phyloP scores from a whole-genome alignment of 2,888 invertebrate species.

The Spilarctia lutea region DNA sequence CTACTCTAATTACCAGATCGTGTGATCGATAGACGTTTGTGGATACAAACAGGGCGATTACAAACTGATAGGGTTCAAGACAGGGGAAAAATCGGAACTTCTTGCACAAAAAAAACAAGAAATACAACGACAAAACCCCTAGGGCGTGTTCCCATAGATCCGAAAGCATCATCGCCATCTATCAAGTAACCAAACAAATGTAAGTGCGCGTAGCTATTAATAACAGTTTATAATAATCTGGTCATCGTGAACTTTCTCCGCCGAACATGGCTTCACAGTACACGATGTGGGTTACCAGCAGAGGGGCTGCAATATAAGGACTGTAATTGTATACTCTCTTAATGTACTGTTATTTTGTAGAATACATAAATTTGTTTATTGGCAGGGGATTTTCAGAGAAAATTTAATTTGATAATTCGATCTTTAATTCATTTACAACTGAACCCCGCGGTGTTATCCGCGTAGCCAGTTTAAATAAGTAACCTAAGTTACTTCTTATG shows the following conservation, averaged over 20 bases:
- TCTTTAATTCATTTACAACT: background rate
- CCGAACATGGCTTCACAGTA: constrained; percentile 44
- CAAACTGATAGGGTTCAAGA: background rate
- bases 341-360: constrained; percentile 30
- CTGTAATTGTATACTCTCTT: constrained; percentile 37
- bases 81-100: background rate
- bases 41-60: background rate
- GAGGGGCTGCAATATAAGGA: constrained; percentile 43
- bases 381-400: constrained; percentile 1
- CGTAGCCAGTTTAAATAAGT: too few relatives aligned
- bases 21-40: too few relatives aligned
- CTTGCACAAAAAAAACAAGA: background rate
- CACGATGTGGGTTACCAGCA: constrained; percentile 37
- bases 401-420: background rate
- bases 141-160: constrained; percentile 10
- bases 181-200: constrained; percentile 48
- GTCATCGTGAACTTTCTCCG: constrained; percentile 55
- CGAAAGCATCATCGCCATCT: constrained; percentile 21
- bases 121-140: background rate
- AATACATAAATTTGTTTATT: constrained; percentile 22
- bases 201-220: constrained; percentile 55
- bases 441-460: too few relatives aligned
- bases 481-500: too few relatives aligned
- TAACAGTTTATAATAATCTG: constrained; percentile 66
- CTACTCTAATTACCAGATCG: too few relatives aligned